Evolutionary conservation across 2,888 invertebrate species (phyloP), one percentile per base, ranked within the genome.

Genomic region (Junonia oenone): DNA sequence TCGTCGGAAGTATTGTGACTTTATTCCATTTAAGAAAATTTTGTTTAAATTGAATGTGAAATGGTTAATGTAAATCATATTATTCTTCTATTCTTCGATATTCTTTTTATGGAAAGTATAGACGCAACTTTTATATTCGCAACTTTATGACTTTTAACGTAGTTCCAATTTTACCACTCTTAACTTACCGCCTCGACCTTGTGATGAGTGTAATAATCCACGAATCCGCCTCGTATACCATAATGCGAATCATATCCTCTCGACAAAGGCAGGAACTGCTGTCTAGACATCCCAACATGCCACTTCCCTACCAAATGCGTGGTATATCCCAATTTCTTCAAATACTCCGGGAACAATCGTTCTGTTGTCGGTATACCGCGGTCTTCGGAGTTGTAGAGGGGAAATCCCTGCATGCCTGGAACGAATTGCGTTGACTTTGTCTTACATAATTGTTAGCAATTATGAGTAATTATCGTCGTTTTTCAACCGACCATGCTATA

Each of bases 301-400:
- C 98, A 98, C 88, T 98, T 98, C 17, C 98, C 98, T 8, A 98
- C 92, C 26, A 96, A 91, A 75, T 96, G 94, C 0, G 97, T 97
- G 5, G 88, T 80, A 81, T 98, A 98, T 0, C 96, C 96, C 56
- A 92, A 71, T 29, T 88, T 89, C 68, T 91, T 91, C 59, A 97
- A 76, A 73, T 94, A 93, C 67, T 93, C 86, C 0, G 93, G 92
- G n/a, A 93, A 69, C 1, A 93, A 73, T 4, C 91, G 91, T 72
- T 93, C 92, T 17, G 90, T 86, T 27, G 86, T 55, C 0, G 91
- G 91, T 57, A 91, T 87, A 2, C 88, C 90, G 22, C 90, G 76
- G 57, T 88, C 83, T 71, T 91, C 90, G 0, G 83, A 75, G 60
- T 89, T 90, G 22, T 64, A 76, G 13, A 90, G 66, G 2, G 90